phyloP scores from a whole-genome alignment of 2,113 vertebrate species.

The Pungitius pungitius region DNA sequence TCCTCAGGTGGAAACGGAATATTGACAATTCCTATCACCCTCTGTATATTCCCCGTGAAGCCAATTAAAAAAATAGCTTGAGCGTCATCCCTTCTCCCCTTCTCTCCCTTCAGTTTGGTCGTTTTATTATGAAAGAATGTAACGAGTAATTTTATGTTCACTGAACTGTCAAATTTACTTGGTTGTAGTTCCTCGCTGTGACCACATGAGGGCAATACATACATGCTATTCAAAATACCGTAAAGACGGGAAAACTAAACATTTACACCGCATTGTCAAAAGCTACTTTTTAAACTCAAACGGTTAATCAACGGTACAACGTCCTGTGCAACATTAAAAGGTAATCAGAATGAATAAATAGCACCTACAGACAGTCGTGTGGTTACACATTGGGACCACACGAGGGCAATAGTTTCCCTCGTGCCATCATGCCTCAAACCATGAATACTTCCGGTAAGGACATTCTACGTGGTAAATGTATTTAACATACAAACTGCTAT shows the following conservation, averaged over 20 bases:
- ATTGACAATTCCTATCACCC: background rate
- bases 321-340: background rate
- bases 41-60: background rate
- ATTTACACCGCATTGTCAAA: background rate
- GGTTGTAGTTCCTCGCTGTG: too few species aligned
- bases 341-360: background rate
- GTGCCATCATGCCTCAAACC: background rate
- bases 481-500: background rate
- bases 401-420: background rate
- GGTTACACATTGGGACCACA: background rate
- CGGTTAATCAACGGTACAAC: background rate
- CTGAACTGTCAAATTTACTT: background rate
- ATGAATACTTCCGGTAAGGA: background rate
- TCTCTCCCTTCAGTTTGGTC: background rate
- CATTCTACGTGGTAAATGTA: background rate
- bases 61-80: background rate
- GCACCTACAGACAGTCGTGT: too few species aligned
- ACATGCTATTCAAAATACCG: background rate
- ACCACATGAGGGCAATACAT: background rate
- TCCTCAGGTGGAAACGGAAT: too few species aligned
- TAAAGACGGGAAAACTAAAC: background rate
- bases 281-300: background rate
- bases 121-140: background rate
- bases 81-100: background rate
- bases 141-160: background rate